A percentile compares a stretch with the other conserved stretches of the same genome.
These are phyloP conservation scores for Trachelipus rathkii DNA, from an alignment of 1,140 invertebrate species.

Conservation along the genomic window DNA sequence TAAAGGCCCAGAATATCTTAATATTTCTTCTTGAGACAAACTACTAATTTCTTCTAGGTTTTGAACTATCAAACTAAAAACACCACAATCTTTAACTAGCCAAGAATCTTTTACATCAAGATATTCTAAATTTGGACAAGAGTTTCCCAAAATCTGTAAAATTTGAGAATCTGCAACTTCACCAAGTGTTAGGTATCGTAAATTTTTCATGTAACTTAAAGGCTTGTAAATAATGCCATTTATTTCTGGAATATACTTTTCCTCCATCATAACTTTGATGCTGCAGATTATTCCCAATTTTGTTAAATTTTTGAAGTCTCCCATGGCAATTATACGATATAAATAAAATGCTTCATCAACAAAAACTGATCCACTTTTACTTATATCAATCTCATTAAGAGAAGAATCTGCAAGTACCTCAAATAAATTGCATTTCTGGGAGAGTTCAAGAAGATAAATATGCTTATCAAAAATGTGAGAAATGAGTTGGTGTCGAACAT, in stretches of 20 bases:
- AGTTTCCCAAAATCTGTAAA: neutral
- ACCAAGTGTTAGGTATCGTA: neutral
- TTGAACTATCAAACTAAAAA: neutral
- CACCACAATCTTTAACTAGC: neutral
- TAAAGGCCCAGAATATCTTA: neutral
- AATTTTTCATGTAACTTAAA: neutral
- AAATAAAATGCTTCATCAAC: neutral
- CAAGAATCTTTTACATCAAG: slow-evolving; percentile 4
- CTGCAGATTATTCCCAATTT: neutral
- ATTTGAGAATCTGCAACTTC: neutral
- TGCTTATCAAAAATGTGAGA: neutral
- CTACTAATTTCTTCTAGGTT: neutral
- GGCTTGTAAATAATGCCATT: neutral
- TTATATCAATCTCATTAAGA: neutral
- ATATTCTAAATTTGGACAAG: neutral
- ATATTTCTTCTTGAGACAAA: neutral
- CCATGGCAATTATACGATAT: neutral
- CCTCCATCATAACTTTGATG: neutral
- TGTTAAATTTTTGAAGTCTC: neutral
- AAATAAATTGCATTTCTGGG: neutral
- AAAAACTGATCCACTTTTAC: neutral
- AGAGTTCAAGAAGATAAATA: neutral
- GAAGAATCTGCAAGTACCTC: neutral
- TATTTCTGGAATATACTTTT: neutral
- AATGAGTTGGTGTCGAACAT: neutral